Conservation (phyloP, 2,888 invertebrate genomes). For the Cephonodes hylas region DNA sequence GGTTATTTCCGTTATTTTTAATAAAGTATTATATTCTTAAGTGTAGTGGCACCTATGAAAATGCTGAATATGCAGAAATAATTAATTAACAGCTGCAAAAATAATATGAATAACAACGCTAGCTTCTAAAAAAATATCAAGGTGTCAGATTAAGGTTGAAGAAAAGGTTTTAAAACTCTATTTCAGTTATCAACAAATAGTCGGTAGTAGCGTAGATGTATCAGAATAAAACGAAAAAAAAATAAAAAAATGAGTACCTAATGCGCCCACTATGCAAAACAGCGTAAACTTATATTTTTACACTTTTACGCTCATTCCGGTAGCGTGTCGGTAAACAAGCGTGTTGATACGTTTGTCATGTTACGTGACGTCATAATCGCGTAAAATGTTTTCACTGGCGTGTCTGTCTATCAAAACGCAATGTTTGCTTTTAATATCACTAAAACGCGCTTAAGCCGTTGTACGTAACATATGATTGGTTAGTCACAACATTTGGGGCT, state of each 20-base stretch:
- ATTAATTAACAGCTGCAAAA: too few species aligned
- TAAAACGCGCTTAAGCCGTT: not conserved
- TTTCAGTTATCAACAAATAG: too few species aligned
- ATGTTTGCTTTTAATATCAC: slow-evolving; percentile 21
- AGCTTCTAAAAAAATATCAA: too few species aligned
- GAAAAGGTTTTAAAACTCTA: not conserved
- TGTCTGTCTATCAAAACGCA: slow-evolving; percentile 25
- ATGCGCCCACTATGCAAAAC: not conserved
- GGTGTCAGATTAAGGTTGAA: too few species aligned
- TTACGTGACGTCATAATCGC: slow-evolving; percentile 18
- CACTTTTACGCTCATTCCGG: not conserved
- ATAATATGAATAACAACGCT: too few species aligned
- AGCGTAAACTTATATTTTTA: not conserved
- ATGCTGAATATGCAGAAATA: too few species aligned
- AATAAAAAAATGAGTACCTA: not conserved
- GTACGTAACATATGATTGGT: not conserved
- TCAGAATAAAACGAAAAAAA: not conserved
- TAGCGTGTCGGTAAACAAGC: not conserved
- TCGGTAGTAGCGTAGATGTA: not conserved
- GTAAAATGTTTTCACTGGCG: slow-evolving; percentile 19
- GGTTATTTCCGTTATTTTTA: not conserved
- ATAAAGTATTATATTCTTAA: too few species aligned
- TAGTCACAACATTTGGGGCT: not conserved
- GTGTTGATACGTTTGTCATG: not conserved
- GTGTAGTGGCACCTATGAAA: too few species aligned